Percentiles rank a stretch among this genome's conserved stretches.
phyloP scores from a whole-genome alignment of 2,888 invertebrate genomes.

The Sinodicranocentrus sp. region DNA sequence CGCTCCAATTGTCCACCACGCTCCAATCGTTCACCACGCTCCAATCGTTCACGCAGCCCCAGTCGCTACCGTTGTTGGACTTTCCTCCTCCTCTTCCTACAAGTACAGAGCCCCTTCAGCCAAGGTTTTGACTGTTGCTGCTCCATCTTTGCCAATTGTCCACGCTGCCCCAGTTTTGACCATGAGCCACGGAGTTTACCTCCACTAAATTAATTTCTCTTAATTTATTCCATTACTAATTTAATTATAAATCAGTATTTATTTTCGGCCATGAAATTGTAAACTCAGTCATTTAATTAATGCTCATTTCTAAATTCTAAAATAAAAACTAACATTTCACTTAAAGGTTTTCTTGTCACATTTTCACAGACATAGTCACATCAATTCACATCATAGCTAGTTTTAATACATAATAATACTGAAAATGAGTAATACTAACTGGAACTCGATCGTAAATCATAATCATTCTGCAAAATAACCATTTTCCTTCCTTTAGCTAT shows the following conservation, averaged over 20 bases:
- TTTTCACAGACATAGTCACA: background rate
- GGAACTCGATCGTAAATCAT: too few species aligned
- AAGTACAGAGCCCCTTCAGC: constrained; percentile 43
- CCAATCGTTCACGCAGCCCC: constrained; percentile 1
- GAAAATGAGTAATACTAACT: too few species aligned
- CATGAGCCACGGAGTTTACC: constrained; percentile 45
- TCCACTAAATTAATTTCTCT: constrained; percentile 12
- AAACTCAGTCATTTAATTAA: background rate
- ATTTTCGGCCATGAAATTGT: too few species aligned
- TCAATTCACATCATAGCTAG: too few species aligned
- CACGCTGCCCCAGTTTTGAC: constrained; percentile 22
- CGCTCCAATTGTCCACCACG: constrained; percentile 1
- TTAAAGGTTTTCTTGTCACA: background rate
- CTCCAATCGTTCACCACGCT: constrained; percentile 12
- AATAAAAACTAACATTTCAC: background rate
- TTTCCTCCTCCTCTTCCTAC: constrained; percentile 11
- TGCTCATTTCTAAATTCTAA: background rate
- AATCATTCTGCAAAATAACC: too few species aligned
- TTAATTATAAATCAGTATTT: too few species aligned
- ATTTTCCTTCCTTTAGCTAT: too few species aligned
- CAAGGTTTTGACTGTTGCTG: constrained; percentile 13
- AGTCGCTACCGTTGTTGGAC: background rate
- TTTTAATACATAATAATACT: too few species aligned
- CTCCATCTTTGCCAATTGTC: constrained; percentile 14
- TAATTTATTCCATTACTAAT: constrained; percentile 11